phyloP scores from a whole-genome alignment of 2,888 invertebrate genomes.

The Sarcophaga rosellei region DNA sequence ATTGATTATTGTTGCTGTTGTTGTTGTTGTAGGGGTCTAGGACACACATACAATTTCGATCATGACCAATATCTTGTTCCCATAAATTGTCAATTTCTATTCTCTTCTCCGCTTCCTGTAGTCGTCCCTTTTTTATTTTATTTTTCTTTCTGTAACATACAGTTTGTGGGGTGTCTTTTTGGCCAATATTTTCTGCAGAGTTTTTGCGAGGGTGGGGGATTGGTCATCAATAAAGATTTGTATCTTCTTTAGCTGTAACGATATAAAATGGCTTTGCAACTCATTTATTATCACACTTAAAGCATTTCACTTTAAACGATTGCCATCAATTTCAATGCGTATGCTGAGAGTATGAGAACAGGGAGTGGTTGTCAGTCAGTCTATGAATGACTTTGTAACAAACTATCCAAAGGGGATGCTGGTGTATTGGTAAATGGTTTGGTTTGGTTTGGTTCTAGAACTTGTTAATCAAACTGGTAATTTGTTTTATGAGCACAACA shows the following conservation, averaged over 20 bases:
- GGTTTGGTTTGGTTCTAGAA: background rate
- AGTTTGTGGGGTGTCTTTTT: conserved; percentile 11
- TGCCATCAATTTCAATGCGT: conserved; percentile 48
- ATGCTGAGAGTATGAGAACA: background rate
- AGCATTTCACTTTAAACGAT: conserved; percentile 48
- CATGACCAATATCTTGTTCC: conserved; percentile 3
- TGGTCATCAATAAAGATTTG: conserved; percentile 58
- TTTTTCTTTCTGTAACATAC: background rate
- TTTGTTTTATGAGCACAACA: background rate
- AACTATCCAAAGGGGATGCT: background rate
- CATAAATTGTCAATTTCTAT: background rate
- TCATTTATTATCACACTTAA: conserved; percentile 50
- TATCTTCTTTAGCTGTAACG: conserved; percentile 34
- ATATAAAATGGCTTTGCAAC: conserved; percentile 51
- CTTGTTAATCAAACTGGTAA: conserved; percentile 27
- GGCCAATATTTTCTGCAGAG: conserved; percentile 9
- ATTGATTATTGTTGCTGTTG: conserved; percentile 6
- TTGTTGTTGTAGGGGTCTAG: background rate
- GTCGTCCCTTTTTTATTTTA: too few relatives aligned
- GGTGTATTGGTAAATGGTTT: background rate
- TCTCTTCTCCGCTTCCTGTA: background rate
- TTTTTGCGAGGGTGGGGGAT: background rate
- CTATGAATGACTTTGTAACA: conserved; percentile 23
- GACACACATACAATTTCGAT: background rate
- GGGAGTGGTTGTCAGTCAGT: background rate